phyloP scores from a whole-genome alignment of 1,140 invertebrate species.

The Drosophila rufa region DNA sequence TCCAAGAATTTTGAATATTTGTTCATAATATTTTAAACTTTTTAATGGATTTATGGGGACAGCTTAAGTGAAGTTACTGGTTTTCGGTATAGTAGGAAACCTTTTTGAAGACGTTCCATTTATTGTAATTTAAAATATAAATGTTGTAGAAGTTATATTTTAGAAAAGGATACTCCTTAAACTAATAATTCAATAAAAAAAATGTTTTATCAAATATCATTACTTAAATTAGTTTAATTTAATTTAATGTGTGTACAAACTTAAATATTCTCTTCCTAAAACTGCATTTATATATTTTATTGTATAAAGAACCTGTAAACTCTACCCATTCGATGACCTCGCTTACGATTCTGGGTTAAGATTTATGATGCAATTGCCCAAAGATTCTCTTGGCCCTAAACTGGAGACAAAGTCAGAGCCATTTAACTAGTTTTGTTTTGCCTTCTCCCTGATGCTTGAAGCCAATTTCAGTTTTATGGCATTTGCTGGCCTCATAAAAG shows the following conservation, averaged over 20 bases:
- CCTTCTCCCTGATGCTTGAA: conserved; percentile 50
- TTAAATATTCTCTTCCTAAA: not conserved
- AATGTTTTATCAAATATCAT: no score
- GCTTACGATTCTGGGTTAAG: conserved; percentile 61
- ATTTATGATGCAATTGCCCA: conserved; percentile 75
- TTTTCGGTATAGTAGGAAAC: not conserved
- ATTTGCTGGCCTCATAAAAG: conserved; percentile 75
- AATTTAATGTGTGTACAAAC: no score
- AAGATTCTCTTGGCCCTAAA: conserved; percentile 46
- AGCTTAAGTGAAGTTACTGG: not conserved
- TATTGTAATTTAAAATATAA: no score
- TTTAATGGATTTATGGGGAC: not conserved
- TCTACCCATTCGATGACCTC: conserved; percentile 38
- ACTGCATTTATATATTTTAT: not conserved
- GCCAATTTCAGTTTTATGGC: conserved; percentile 71
- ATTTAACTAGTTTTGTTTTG: conserved; percentile 56
- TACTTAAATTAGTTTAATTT: no score
- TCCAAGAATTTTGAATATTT: not conserved
- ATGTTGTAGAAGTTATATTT: no score
- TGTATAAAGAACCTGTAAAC: not conserved
- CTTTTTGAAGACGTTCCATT: no score
- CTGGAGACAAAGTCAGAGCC: conserved; percentile 41
- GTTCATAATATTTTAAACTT: not conserved
- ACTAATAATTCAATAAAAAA: no score
- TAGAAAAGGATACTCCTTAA: no score